A percentile compares a stretch with the other conserved stretches of the same genome.
Conservation (phyloP, 2,797 vertebrate species). For the Enteromius treurensis region DNA sequence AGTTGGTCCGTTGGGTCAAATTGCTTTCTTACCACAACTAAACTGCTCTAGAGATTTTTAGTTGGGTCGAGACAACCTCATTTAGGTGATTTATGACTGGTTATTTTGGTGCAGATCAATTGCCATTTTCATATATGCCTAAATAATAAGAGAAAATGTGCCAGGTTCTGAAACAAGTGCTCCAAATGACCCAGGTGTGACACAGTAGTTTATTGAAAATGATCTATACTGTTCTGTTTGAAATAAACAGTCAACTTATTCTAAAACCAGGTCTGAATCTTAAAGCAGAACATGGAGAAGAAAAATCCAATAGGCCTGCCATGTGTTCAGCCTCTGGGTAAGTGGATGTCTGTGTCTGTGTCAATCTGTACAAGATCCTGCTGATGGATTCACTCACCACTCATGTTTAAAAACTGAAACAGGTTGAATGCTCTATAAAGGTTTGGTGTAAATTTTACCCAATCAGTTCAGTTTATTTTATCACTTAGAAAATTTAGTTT, state of each 20-base stretch:
- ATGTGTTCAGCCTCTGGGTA: conserved; percentile 23
- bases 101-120: not conserved
- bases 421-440: not conserved
- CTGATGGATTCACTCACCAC: conserved; percentile 21
- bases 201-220: not conserved
- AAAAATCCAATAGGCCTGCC: conserved; percentile 1
- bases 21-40: not conserved
- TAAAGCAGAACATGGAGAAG: not conserved
- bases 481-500: not conserved
- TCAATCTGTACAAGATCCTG: conserved; percentile 16
- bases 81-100: not conserved
- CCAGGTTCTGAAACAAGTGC: not conserved
- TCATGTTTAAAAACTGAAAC: not conserved
- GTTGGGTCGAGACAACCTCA: not conserved
- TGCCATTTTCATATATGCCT: not conserved
- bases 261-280: conserved; percentile 1
- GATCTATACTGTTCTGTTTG: not conserved
- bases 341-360: conserved; percentile 9
- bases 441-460: not conserved
- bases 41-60: not conserved
- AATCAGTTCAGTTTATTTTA: not conserved
- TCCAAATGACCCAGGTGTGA: not conserved
- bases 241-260: not conserved
- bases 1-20: not conserved
- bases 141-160: not conserved